These are phyloP conservation scores for Diploscapter pachys DNA, from an alignment of 1,140 invertebrate genomes.

Conservation along the genomic window DNA sequence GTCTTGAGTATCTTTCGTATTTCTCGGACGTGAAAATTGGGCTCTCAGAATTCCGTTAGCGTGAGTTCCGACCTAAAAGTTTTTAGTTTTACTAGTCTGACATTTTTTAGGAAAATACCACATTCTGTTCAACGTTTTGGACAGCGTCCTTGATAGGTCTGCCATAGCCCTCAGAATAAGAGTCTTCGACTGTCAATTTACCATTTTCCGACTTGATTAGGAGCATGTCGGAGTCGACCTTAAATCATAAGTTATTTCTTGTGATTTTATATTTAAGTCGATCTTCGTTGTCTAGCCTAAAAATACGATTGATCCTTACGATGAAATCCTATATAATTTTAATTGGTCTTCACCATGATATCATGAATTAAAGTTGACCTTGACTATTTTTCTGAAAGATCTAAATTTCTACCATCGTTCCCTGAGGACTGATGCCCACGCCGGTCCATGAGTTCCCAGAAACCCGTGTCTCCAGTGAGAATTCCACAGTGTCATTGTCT, in stretches of 20 bases:
- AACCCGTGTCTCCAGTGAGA: slow-evolving; percentile 78
- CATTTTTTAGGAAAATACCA: too few relatives aligned
- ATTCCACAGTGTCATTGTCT: slow-evolving; percentile 74
- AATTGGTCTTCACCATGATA: too few relatives aligned
- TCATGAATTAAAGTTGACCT: too few relatives aligned
- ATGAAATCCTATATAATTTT: not conserved
- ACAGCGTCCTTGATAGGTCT: slow-evolving; percentile 34
- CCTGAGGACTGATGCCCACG: slow-evolving; percentile 81
- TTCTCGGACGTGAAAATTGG: slow-evolving; percentile 56
- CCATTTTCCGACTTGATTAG: slow-evolving; percentile 42
- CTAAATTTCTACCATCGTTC: slow-evolving; percentile 38
- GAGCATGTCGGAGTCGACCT: slow-evolving; percentile 50
- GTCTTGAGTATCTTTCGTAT: slow-evolving; percentile 56
- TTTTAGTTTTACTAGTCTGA: not conserved
- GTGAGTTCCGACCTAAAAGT: slow-evolving; percentile 36
- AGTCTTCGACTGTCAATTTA: slow-evolving; percentile 44
- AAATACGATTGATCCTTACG: not conserved
- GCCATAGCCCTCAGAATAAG: slow-evolving; percentile 37
- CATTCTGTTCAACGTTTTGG: slow-evolving; percentile 32
- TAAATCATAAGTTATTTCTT: not conserved
- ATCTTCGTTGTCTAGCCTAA: not conserved
- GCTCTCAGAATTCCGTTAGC: slow-evolving; percentile 56
- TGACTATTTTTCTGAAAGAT: not conserved
- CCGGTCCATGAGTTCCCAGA: slow-evolving; percentile 80
- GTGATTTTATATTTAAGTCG: not conserved